A percentile compares a stretch with the other conserved stretches of the same genome.
Evolutionary conservation across 2,113 vertebrate species (phyloP).

Genomic region (Myrmecophaga tridactyla): DNA sequence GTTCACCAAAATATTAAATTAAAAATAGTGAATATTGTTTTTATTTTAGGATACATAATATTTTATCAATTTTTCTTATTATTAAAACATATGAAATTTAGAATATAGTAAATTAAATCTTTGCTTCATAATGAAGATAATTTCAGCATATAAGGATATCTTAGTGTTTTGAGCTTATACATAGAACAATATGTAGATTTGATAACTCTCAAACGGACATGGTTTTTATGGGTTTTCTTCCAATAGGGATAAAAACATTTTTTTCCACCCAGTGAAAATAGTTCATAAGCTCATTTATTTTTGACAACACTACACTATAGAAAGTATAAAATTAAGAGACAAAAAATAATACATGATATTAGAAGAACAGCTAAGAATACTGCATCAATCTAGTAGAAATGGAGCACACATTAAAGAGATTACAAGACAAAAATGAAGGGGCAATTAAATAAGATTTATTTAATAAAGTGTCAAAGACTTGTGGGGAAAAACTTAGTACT

Average conservation of each 20-base stretch:
- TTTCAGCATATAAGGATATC: no score
- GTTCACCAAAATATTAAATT: no score
- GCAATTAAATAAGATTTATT: not conserved
- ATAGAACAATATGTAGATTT: no score
- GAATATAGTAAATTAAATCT: not conserved
- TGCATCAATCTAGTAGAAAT: not conserved
- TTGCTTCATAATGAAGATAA: not conserved
- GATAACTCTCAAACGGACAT: not conserved
- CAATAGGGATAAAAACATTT: not conserved
- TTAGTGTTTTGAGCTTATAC: no score
- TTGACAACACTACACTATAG: no score
- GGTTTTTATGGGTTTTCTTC: not conserved
- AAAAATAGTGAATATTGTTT: no score
- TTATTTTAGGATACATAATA: no score
- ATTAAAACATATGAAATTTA: not conserved
- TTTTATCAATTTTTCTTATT: not conserved
- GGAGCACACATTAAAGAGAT: not conserved
- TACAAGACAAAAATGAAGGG: not conserved
- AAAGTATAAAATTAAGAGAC: not conserved
- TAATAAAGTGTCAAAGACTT: not conserved
- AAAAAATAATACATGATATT: not conserved
- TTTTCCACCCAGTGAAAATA: not conserved
- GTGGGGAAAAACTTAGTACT: not conserved
- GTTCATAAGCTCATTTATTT: not conserved
- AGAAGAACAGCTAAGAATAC: not conserved